Evolutionary conservation across 2,113 vertebrate genomes (phyloP), one percentile per base, ranked within the genome.

Genomic region (Picathartes gymnocephalus): DNA sequence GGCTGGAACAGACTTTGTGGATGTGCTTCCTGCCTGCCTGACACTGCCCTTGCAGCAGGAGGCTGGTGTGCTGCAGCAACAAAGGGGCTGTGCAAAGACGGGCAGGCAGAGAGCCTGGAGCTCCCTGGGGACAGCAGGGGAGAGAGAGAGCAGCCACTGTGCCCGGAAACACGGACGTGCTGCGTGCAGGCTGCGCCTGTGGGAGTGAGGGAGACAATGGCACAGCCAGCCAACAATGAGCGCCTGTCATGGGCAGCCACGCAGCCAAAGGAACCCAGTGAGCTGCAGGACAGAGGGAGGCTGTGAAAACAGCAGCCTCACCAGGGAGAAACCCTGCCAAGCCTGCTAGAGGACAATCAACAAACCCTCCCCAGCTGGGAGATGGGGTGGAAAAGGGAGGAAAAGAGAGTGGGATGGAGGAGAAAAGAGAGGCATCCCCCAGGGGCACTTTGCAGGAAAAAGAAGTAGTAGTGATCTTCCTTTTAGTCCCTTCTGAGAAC

Each of bases 171-270:
- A 45, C 1, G 56, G n/a, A 66, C 73, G 81, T 93, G 95, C 73
- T 53, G 73, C 83, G 1, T 10, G 72, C 54, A 30, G 93, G 64
- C 92, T 60, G 81, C 69, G 93, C 92, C 87, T 68, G 65, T n/a
- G 93, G 93, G 87, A 91, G 48, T 12, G 53, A 31, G 81, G 81
- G 78, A 91, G 79, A 96, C 95, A 95, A 80, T 80, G 93, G 54
- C 37, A 48, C 66, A 88, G 82, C 80, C 10, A 90, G 62, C 15
- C 88, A 86, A 94, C 96, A 97, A 97, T 74, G 88, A 51, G 80
- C 0, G 65, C 82, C 95, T 96, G 79, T 94, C 9, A 44, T 31
- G 93, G 23, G 74, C 60, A 20, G 92, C 50, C 57, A 76, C 88
- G 80, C n/a, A 83, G 95, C 54, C 94, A 70, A 24, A 88, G 93